Conservation (phyloP, 2,113 vertebrate genomes). For the Misgurnus anguillicaudatus region DNA sequence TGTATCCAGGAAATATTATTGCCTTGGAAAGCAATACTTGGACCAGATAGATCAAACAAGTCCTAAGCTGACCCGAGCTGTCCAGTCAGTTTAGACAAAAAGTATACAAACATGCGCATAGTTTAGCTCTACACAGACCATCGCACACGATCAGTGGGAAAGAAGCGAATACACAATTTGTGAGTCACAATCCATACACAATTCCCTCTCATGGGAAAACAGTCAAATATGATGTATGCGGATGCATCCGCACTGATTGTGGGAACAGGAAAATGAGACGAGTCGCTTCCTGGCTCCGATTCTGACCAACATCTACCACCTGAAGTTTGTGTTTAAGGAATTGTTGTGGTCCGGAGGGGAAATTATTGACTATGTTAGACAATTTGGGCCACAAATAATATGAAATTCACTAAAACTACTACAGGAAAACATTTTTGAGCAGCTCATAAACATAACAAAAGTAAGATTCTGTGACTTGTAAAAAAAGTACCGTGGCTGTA, state of each 20-base stretch:
- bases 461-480: too few species aligned
- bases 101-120: not conserved
- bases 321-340: not conserved
- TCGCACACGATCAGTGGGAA: not conserved
- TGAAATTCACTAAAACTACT: too few species aligned
- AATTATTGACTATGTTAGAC: conserved; percentile 34
- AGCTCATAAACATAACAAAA: too few species aligned
- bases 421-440: too few species aligned
- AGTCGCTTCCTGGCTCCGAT: conserved; percentile 26
- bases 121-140: conserved; percentile 3
- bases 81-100: conserved; percentile 29
- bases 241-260: conserved; percentile 26
- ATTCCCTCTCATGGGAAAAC: not conserved
- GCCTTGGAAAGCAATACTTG: not conserved
- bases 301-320: conserved; percentile 1
- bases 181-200: conserved; percentile 27
- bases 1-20: not conserved
- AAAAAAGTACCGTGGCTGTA: too few species aligned
- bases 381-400: not conserved
- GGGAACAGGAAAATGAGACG: conserved; percentile 37
- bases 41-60: not conserved
- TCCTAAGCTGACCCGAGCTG: not conserved
- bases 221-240: conserved; percentile 24
- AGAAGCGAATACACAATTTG: conserved; percentile 33
- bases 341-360: conserved; percentile 29